phyloP scores from a whole-genome alignment of 2,113 vertebrate species.

The Salvelinus sp. region DNA sequence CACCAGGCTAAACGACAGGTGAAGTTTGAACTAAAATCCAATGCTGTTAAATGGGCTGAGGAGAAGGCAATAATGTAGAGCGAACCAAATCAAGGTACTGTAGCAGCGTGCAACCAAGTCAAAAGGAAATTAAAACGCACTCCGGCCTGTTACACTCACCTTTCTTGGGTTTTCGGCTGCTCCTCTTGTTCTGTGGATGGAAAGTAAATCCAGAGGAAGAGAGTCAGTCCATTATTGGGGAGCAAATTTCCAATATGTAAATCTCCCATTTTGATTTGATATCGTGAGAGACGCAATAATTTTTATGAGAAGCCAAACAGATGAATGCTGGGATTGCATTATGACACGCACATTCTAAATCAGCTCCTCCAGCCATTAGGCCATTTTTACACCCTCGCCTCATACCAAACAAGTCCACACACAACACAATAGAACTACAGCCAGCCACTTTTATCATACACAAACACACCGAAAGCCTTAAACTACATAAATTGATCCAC shows the following conservation, averaged over 20 bases:
- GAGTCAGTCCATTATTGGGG: slow-evolving; percentile 11
- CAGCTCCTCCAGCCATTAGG: not conserved
- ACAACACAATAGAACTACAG: not conserved
- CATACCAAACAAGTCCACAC: not conserved
- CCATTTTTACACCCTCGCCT: not conserved
- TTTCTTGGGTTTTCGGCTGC: slow-evolving; percentile 95
- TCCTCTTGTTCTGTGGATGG: slow-evolving; percentile 89
- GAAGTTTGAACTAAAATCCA: slow-evolving; percentile 18
- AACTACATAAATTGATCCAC: not conserved
- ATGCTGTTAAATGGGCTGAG: slow-evolving; percentile 11
- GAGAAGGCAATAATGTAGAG: slow-evolving; percentile 16
- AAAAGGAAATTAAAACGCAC: slow-evolving; percentile 24
- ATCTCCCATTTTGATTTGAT: slow-evolving; percentile 34
- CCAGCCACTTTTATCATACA: not conserved
- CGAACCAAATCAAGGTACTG: slow-evolving; percentile 28
- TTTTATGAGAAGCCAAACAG: slow-evolving; percentile 17
- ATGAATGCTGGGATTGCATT: slow-evolving; percentile 7
- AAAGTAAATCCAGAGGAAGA: slow-evolving; percentile 38
- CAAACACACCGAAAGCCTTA: not conserved
- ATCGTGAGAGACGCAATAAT: not conserved
- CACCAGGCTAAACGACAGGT: slow-evolving; percentile 9
- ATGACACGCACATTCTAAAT: slow-evolving; percentile 4
- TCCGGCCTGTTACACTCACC: slow-evolving; percentile 73
- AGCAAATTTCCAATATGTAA: slow-evolving; percentile 37
- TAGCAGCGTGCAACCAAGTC: not conserved